Evolutionary conservation across 2,888 invertebrate species (phyloP).

Genomic region (Lepidocyrtinus sp.): DNA sequence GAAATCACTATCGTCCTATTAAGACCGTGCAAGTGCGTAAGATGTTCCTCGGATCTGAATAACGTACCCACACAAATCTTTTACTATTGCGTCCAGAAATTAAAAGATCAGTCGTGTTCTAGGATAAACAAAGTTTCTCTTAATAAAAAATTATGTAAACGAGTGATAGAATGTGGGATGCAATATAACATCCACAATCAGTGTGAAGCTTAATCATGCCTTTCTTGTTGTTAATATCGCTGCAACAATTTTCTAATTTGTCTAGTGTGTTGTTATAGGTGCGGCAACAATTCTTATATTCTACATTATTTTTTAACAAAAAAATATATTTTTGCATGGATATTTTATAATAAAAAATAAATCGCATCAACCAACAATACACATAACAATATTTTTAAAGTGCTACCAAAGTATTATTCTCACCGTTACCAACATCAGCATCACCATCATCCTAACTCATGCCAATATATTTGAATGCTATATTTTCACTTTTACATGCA

Average conservation of each 20-base stretch:
- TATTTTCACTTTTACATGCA: background rate
- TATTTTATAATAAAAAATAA: conserved; percentile 20
- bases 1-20: too few species aligned
- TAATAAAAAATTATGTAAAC: background rate
- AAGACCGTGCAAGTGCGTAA: conserved; percentile 22
- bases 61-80: background rate
- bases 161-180: conserved; percentile 26
- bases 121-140: too few species aligned
- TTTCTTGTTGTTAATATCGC: conserved; percentile 14
- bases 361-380: conserved; percentile 26
- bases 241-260: background rate
- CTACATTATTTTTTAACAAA: conserved; percentile 5
- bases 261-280: conserved; percentile 27
- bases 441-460: conserved; percentile 1
- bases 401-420: conserved; percentile 44
- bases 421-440: conserved; percentile 32
- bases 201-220: conserved; percentile 9
- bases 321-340: conserved; percentile 37
- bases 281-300: conserved; percentile 25
- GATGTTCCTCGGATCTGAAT: too few species aligned
- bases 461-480: too few species aligned
- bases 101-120: too few species aligned
- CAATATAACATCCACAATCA: background rate
- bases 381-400: conserved; percentile 31
- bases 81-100: conserved; percentile 1